Base-by-base conservation (phyloP, 2,888 invertebrate genomes). In the Linyphia triangularis region DNA sequence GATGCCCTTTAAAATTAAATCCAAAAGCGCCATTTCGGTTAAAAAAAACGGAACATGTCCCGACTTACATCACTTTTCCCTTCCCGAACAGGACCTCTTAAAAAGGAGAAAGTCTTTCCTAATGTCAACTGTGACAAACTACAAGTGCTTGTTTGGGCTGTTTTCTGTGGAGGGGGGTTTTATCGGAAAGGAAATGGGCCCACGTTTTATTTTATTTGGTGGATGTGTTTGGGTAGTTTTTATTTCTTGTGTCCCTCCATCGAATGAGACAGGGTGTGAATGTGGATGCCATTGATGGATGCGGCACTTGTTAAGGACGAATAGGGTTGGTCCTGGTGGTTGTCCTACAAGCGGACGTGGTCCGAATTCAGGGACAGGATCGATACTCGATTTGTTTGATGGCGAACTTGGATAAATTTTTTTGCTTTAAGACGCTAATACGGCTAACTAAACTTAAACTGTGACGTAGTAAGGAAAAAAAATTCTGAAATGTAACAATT, bases 161-260 rank as follows among this genome's bases (percentile, higher is more conserved):
- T 59, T 79, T 63, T 22, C 65, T 13, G n/a, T n/a, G n/a, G n/a
- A n/a, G n/a, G n/a, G 63, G 33, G 61, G 63, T 72, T 84, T 78
- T 79, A 63, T 70, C 51, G 78, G 51, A 30, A n/a, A n/a, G n/a
- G n/a, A 78, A 85, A 78, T 69, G 69, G 78, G 63, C 63, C 51
- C 40, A n/a, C 72, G 79, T 79, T 85, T 85, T 85, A 78, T 85
- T 85, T 85, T 70, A 63, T 70, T 78, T 33, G 61, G 22, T 43
- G n/a, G 16, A 28, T 65, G 30, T 26, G 37, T 65, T 65, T 30
- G 33, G 16, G 30, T 28, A 30, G 33, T 65, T n/a, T 65, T 30
- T 65, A 65, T 28, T 65, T 65, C 16, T 65, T 30, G 26, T 69
- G 28, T 51, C 28, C 1, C 63, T 43, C 51, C 26, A 6, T 43